Conservation (phyloP, 2,888 invertebrate species). For the Diarsia rubi region DNA sequence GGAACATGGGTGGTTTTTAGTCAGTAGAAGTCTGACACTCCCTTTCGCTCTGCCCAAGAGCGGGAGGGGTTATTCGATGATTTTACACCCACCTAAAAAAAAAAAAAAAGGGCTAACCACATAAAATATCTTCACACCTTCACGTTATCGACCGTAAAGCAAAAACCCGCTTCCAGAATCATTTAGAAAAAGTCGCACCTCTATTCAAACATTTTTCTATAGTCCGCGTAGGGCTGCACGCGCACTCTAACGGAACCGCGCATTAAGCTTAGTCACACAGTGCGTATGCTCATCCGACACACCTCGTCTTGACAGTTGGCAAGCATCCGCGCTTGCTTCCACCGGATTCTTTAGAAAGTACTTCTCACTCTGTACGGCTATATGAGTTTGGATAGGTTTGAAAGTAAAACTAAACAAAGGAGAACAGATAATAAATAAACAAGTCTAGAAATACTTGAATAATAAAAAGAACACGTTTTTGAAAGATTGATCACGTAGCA, state of each 20-base stretch:
- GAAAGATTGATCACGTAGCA: not conserved
- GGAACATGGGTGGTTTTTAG: too few species aligned
- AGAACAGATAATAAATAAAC: constrained; percentile 31
- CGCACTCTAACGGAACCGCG: constrained; percentile 82
- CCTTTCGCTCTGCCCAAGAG: too few species aligned
- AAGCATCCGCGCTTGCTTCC: constrained; percentile 76
- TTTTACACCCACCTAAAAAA: too few species aligned
- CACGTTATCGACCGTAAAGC: constrained; percentile 30
- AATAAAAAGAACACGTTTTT: not conserved
- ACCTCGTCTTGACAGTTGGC: constrained; percentile 67
- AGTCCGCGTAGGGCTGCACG: constrained; percentile 58
- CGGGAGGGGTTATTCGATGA: too few species aligned
- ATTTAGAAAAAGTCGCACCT: constrained; percentile 55
- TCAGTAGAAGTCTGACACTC: too few species aligned
- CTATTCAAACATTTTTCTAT: constrained; percentile 55
- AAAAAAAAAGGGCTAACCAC: constrained; percentile 25
- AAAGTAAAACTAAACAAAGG: constrained; percentile 43
- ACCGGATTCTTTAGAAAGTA: constrained; percentile 83
- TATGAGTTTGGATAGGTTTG: constrained; percentile 34
- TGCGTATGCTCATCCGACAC: constrained; percentile 69
- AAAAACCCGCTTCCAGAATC: constrained; percentile 30
- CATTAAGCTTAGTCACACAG: constrained; percentile 82
- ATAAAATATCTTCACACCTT: constrained; percentile 55
- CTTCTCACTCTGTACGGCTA: constrained; percentile 30
- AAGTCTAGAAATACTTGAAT: not conserved